phyloP scores from a whole-genome alignment of 2,797 vertebrate species.

The Gymnodraco acuticeps region DNA sequence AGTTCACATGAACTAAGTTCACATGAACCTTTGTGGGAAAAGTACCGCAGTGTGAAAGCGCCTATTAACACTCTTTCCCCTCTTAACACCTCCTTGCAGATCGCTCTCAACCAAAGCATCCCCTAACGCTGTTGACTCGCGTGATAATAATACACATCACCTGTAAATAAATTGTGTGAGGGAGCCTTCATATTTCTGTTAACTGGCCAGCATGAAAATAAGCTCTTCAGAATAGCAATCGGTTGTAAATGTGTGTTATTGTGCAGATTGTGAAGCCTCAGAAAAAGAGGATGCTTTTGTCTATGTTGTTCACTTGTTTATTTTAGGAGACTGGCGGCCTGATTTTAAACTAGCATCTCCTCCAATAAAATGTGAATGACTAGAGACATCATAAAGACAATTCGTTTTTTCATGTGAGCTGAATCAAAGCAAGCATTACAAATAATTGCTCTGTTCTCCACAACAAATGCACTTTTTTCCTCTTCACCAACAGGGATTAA shows the following conservation, averaged over 20 bases:
- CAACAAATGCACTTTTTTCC: background rate
- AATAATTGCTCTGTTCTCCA: background rate
- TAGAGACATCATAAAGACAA: background rate
- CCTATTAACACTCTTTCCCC: conserved; percentile 5
- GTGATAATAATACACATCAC: too few species aligned
- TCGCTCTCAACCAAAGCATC: background rate
- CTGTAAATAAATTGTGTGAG: too few species aligned
- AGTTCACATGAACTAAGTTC: too few species aligned
- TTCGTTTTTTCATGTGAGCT: background rate
- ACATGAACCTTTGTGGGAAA: too few species aligned
- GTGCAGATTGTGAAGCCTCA: background rate
- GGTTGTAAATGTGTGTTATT: background rate
- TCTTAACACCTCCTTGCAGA: background rate
- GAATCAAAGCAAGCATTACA: background rate
- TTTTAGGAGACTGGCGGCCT: background rate
- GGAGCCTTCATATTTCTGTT: background rate
- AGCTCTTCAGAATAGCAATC: background rate
- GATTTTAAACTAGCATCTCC: background rate
- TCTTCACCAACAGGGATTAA: conserved; percentile 86
- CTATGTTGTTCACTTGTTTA: background rate
- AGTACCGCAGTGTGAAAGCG: too few species aligned
- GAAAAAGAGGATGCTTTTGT: background rate
- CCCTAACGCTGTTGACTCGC: background rate
- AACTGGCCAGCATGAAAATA: background rate
- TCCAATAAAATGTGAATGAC: background rate